Conservation (phyloP, 2,113 vertebrate genomes). For the Brachirus orientalis region DNA sequence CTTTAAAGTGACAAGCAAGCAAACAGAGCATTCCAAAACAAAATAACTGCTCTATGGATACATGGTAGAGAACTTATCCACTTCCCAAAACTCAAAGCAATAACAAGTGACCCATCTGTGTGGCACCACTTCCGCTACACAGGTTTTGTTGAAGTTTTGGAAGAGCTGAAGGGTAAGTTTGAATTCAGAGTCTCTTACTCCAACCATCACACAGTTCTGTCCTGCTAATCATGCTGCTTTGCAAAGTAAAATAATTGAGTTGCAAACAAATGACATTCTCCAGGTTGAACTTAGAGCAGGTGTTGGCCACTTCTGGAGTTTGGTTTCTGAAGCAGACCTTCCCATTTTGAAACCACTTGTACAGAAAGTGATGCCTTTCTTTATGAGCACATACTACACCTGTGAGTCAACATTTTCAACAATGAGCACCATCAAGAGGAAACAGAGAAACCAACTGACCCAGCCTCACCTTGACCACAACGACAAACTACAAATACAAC, state of each 20-base stretch:
- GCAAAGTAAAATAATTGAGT: background rate
- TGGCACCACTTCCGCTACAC: constrained; percentile 2
- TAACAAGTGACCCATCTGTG: too few species aligned
- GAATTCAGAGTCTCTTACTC: background rate
- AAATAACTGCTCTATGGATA: too few species aligned
- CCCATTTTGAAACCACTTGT: background rate
- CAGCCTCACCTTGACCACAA: too few species aligned
- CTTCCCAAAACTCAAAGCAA: too few species aligned
- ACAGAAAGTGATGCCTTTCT: background rate
- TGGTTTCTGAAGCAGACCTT: background rate
- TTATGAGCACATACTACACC: background rate
- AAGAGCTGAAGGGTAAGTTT: constrained; percentile 1
- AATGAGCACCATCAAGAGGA: constrained; percentile 1
- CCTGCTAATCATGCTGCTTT: background rate
- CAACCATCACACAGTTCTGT: background rate
- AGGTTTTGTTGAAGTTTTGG: constrained; percentile 6
- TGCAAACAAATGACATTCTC: background rate
- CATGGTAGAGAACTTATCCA: too few species aligned
- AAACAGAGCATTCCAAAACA: too few species aligned
- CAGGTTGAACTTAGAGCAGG: background rate
- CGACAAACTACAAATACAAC: too few species aligned
- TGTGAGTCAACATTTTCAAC: background rate
- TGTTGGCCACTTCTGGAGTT: background rate
- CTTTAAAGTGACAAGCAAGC: background rate
- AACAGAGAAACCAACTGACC: too few species aligned